Base-by-base conservation (phyloP, 1,140 invertebrate genomes). In the Drosophila nigromelanica region DNA sequence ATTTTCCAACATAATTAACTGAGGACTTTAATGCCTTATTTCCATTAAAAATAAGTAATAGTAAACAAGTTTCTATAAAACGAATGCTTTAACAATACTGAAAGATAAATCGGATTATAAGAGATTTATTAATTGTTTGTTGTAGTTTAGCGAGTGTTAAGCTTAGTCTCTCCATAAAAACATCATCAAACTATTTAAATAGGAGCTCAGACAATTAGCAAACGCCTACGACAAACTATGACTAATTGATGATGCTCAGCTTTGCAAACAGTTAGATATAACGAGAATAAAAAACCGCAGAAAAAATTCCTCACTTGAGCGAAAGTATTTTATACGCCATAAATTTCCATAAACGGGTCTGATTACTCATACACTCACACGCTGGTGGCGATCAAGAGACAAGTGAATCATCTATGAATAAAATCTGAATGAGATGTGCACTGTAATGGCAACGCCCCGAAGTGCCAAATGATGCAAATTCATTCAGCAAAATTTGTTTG, bases 271-370 rank as follows among this genome's bases (percentile, higher is more conserved):
- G 62, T 80, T 80, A 80, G 78, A 58, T 59, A 37, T 42, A 54
- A 15, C 55, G 48, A 51, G 5, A 15, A 18, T 1, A 8, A 43
- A 6, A 15, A 14, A n/a, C 15, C 15, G 14, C 18, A 45, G 18
- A 47, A 69, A 37, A 37, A 73, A 54, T 59, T 75, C 47, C 51
- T 33, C 54, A 75, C 35, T 73, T 39, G 54, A 75, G 74, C 80
- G 79, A 82, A 78, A 82, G 79, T 82, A 81, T 82, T 85, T 85
- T 70, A 58, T 74, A 68, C 39, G 71, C 77, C 73, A 80, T 80
- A 61, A 81, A 86, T 81, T 87, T 87, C 75, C 78, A 87, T 86
- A 81, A 55, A 30, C 45, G 15, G 35, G 15, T 42, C 47, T 18
- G 40, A 66, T 82, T 79, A 82, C 61, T 82, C 80, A 82, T 82